These are phyloP conservation scores for Aphaenogaster rudis DNA, from an alignment of 1,140 invertebrate genomes.

Conservation along the genomic window DNA sequence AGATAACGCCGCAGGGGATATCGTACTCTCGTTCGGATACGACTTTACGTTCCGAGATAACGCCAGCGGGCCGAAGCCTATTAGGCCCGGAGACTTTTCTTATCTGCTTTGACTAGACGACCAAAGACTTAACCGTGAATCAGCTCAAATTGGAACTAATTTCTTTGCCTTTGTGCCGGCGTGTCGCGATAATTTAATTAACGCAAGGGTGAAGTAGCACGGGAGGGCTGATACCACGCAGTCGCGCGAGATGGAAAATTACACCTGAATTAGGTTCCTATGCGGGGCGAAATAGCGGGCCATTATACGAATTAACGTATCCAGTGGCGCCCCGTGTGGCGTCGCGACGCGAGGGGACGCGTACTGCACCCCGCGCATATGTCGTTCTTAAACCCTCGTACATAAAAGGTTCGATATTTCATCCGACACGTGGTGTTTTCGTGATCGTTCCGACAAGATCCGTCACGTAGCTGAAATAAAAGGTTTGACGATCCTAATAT, in stretches of 20 bases:
- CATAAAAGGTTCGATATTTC: constrained; percentile 65
- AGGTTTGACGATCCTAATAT: constrained; percentile 62
- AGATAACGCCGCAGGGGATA: constrained; percentile 64
- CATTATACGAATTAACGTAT: constrained; percentile 73
- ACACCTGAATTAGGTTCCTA: constrained; percentile 66
- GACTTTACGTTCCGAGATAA: constrained; percentile 63
- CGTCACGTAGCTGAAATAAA: constrained; percentile 58
- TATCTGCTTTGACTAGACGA: constrained; percentile 34
- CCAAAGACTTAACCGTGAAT: constrained; percentile 64
- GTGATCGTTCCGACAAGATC: constrained; percentile 50
- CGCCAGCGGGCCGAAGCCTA: not conserved
- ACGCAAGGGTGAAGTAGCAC: constrained; percentile 28
- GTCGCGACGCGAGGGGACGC: constrained; percentile 14
- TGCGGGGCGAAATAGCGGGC: constrained; percentile 60
- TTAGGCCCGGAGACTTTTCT: constrained; percentile 56
- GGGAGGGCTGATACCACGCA: not conserved
- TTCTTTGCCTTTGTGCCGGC: constrained; percentile 51
- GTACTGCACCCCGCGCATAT: constrained; percentile 64
- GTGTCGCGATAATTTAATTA: constrained; percentile 71
- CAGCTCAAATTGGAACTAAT: constrained; percentile 65
- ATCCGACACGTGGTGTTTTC: constrained; percentile 67
- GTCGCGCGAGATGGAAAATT: constrained; percentile 53
- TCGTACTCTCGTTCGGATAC: constrained; percentile 55
- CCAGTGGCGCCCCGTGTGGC: constrained; percentile 49
- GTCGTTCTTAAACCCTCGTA: constrained; percentile 69